phyloP scores from a whole-genome alignment of 2,113 vertebrate genomes.

The Pseudopodoces humilis region DNA sequence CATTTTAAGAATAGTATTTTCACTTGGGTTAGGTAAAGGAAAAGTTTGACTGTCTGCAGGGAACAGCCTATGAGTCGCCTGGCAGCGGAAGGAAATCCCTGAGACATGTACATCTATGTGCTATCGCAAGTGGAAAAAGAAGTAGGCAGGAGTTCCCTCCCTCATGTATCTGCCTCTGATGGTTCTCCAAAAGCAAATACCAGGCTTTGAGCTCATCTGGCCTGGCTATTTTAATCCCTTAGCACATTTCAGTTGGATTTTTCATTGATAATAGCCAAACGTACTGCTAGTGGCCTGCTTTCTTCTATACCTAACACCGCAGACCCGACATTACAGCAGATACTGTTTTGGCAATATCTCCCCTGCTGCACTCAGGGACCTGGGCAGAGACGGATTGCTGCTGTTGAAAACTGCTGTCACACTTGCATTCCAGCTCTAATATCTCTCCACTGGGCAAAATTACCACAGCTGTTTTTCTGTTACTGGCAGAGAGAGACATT shows the following conservation, averaged over 20 bases:
- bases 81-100: neutral
- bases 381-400: fast-evolving
- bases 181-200: neutral
- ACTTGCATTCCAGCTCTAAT: fast-evolving
- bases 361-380: fast-evolving
- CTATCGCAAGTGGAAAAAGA: neutral
- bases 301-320: neutral
- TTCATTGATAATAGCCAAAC: neutral
- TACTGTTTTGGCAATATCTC: neutral
- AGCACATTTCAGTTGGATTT: neutral
- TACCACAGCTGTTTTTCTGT: neutral
- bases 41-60: neutral
- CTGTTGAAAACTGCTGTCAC: neutral
- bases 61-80: neutral
- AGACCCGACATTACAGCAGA: neutral
- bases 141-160: neutral
- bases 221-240: neutral
- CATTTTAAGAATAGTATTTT: neutral
- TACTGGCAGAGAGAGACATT: neutral
- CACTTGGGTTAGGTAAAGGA: neutral
- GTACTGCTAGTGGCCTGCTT: neutral
- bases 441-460: neutral
- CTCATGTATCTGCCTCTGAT: neutral
- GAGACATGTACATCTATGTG: neutral
- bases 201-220: neutral